Base-by-base conservation (phyloP, 2,888 invertebrate genomes). In the Patella caerulea region DNA sequence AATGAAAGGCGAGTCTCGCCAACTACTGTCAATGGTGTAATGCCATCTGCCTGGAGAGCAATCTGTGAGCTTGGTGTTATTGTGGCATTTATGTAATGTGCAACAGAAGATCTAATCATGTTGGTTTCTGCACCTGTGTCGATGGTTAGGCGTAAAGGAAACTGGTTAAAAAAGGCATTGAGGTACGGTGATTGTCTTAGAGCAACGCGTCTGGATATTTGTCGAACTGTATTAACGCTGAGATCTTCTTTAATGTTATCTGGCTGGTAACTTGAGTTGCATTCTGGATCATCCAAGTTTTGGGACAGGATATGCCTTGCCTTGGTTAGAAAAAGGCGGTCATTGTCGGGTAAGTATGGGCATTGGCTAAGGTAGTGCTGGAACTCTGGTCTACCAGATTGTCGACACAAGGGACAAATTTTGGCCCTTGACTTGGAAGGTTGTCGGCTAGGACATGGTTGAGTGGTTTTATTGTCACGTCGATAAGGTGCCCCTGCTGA, bases 31-130 rank as follows among this genome's bases (percentile, higher is more conserved):
- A 82, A 52, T 14, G 83, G 82, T 54, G 82, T 76, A 1, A 73
- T 55, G 52, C 82, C 83, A 74, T 83, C 83, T 7, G 83, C 83
- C 53, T 82, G 81, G 12, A 77, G 72, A 2, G n/a, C n/a, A n/a
- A n/a, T n/a, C n/a, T n/a, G n/a, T n/a, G n/a, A n/a, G 54, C 69
- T 78, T 34, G 34, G 34, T 34, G 34, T 45, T 81, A 81, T 59
- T 34, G 19, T n/a, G 2, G 65, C 77, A 24, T 78, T 78, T 34
- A 81, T 70, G n/a, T 54, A 14, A n/a, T 71, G 15, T 7, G 81
- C 78, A 29, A 54, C 29, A 1, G 78, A 77, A 14, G 56, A 55
- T n/a, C 76, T 79, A 1, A 79, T 78, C 81, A 82, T 82, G 55
- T 24, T 72, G 9, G 72, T 77, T 71, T 76, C 73, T 17, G 81